Conservation (phyloP, 2,113 vertebrate species). For the Ochotona curzoniae region DNA sequence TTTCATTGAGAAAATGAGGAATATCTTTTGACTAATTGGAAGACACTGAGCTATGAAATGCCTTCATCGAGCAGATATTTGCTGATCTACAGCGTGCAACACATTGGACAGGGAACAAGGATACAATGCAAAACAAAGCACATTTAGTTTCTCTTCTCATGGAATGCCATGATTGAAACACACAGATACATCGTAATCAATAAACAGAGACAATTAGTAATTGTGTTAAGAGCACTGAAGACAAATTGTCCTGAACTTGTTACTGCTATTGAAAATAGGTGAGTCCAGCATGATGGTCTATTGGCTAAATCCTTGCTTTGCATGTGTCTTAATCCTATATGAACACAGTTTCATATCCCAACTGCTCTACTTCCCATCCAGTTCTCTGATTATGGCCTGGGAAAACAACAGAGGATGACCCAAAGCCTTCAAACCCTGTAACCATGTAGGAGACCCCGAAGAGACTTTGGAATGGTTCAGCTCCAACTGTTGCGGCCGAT, state of each 20-base stretch:
- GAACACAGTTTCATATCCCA: too few species aligned
- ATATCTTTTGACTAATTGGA: not conserved
- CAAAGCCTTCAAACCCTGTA: too few species aligned
- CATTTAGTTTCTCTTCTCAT: not conserved
- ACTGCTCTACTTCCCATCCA: too few species aligned
- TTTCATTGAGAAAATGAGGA: conserved; percentile 17
- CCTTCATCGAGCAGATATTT: not conserved
- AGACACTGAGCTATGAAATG: not conserved
- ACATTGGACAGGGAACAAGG: not conserved
- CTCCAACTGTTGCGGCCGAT: too few species aligned
- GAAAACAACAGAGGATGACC: too few species aligned
- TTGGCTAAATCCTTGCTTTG: too few species aligned
- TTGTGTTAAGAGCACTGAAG: not conserved
- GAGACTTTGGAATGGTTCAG: too few species aligned
- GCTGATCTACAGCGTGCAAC: not conserved
- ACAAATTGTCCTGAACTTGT: not conserved
- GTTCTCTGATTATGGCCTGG: too few species aligned
- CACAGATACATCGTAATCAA: not conserved
- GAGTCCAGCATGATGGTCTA: too few species aligned
- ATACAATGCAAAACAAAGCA: not conserved
- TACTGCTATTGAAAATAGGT: too few species aligned
- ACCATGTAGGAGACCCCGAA: too few species aligned
- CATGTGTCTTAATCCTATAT: too few species aligned
- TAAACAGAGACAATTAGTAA: not conserved
- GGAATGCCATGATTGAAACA: not conserved